Evolutionary conservation across 2,888 invertebrate genomes (phyloP).

Genomic region (Erynnis tages): DNA sequence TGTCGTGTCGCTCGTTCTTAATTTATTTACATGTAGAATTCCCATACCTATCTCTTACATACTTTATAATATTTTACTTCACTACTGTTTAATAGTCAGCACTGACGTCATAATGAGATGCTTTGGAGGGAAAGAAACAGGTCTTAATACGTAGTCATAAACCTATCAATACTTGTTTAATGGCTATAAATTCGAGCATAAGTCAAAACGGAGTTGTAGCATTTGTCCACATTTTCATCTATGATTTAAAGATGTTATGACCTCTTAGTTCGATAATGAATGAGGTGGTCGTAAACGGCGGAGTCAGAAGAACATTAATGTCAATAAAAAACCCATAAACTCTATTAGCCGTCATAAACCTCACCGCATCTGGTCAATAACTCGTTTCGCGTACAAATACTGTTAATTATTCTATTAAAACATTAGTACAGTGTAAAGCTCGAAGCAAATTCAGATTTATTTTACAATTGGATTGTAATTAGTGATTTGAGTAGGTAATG

Average conservation of each 20-base stretch:
- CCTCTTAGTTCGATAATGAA: constrained; percentile 78
- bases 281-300: constrained; percentile 75
- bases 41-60: neutral
- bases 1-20: neutral
- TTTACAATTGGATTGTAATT: neutral
- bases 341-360: constrained; percentile 78
- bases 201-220: constrained; percentile 25
- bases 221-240: constrained; percentile 54
- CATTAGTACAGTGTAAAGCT: constrained; percentile 16
- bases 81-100: constrained; percentile 11
- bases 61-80: constrained; percentile 4
- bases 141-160: constrained; percentile 28
- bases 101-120: constrained; percentile 12
- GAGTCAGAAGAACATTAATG: constrained; percentile 78
- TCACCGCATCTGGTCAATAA: constrained; percentile 76
- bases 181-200: constrained; percentile 43
- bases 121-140: constrained; percentile 7
- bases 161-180: constrained; percentile 41
- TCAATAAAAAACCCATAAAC: constrained; percentile 80
- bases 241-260: constrained; percentile 77
- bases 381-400: constrained; percentile 71
- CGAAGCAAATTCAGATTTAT: constrained; percentile 10
- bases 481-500: neutral
- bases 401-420: constrained; percentile 52
- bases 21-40: constrained; percentile 1